phyloP scores from a whole-genome alignment of 2,888 invertebrate species.

The Coelinius sp. region DNA sequence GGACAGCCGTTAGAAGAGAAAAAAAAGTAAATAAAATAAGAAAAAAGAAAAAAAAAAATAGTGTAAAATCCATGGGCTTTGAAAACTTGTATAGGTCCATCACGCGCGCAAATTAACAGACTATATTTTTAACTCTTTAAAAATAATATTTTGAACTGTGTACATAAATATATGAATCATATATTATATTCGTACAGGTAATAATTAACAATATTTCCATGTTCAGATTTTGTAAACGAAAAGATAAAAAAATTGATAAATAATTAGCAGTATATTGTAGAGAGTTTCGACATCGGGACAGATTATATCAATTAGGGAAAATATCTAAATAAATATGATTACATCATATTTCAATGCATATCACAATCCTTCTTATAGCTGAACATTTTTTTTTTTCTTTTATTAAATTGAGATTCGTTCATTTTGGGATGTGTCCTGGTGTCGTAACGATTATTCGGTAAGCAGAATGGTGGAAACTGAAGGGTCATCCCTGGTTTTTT shows the following conservation, averaged over 20 bases:
- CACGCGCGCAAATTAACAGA: constrained; percentile 67
- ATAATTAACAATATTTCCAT: constrained; percentile 64
- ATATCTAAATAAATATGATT: constrained; percentile 13
- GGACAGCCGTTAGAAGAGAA: constrained; percentile 41
- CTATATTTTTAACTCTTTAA: constrained; percentile 71
- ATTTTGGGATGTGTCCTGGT: constrained; percentile 4
- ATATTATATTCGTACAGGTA: constrained; percentile 61
- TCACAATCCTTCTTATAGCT: constrained; percentile 4
- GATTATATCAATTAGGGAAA: background rate
- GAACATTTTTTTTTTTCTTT: background rate
- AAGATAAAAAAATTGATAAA: constrained; percentile 26
- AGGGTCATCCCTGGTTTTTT: constrained; percentile 11
- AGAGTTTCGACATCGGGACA: constrained; percentile 32
- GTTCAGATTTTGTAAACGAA: constrained; percentile 55
- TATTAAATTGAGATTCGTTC: background rate
- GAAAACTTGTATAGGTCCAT: constrained; percentile 60
- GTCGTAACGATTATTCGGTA: constrained; percentile 33
- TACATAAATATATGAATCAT: constrained; percentile 58
- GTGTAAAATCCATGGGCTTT: constrained; percentile 53
- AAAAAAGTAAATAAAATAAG: constrained; percentile 25
- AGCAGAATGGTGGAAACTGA: constrained; percentile 44
- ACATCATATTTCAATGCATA: constrained; percentile 8
- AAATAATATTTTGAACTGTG: constrained; percentile 69
- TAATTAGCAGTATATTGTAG: constrained; percentile 49
- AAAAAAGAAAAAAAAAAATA: constrained; percentile 23